Conservation (phyloP, 2,888 invertebrate species). For the Pollenia amentaria region DNA sequence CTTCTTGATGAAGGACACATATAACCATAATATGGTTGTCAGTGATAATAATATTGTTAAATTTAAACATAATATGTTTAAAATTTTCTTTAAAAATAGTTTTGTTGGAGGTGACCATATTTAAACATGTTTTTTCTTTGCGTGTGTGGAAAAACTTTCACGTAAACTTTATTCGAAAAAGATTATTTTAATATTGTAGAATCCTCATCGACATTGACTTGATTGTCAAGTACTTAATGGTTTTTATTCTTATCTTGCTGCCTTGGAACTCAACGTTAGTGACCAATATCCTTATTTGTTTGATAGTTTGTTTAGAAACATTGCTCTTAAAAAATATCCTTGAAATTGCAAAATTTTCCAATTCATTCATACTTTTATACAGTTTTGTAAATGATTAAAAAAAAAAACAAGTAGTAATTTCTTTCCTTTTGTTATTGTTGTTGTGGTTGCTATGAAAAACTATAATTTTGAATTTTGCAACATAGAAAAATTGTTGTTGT, state of each 20-base stretch:
- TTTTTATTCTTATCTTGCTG: background rate
- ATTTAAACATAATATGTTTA: too few relatives aligned
- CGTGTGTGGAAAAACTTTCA: too few relatives aligned
- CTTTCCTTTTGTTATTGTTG: constrained; percentile 13
- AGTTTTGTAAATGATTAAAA: background rate
- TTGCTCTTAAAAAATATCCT: constrained; percentile 52
- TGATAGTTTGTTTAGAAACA: constrained; percentile 2
- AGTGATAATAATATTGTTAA: too few relatives aligned
- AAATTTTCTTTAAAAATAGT: too few relatives aligned
- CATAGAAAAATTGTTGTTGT: constrained; percentile 29
- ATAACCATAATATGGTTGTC: too few relatives aligned
- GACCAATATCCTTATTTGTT: background rate
- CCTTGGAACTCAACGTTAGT: background rate
- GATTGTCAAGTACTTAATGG: too few relatives aligned
- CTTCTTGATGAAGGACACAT: too few relatives aligned
- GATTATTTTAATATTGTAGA: too few relatives aligned
- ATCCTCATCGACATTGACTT: too few relatives aligned
- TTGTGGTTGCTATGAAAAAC: constrained; percentile 33
- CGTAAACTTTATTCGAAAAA: too few relatives aligned
- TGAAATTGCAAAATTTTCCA: constrained; percentile 51
- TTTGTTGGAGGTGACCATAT: too few relatives aligned
- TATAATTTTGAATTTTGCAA: constrained; percentile 38
- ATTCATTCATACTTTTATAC: constrained; percentile 31
- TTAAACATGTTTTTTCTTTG: too few relatives aligned
- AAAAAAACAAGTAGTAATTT: constrained; percentile 41